These are phyloP conservation scores for Phragmatobia fuliginosa DNA, from an alignment of 2,888 invertebrate species.

Conservation along the genomic window DNA sequence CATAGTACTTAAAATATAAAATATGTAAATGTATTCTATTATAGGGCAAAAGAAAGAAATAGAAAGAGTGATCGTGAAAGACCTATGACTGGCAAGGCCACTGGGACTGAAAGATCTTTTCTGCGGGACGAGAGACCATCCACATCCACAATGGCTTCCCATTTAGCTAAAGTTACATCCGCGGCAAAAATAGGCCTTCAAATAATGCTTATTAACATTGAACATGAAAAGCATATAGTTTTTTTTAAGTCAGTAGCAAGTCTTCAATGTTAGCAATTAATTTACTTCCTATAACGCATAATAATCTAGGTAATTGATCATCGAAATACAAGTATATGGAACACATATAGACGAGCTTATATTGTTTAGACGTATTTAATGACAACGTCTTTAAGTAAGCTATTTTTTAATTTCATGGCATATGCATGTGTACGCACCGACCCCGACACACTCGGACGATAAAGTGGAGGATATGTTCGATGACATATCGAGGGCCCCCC, in stretches of 20 bases:
- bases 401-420: not conserved
- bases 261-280: too few species aligned
- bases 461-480: too few species aligned
- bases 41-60: not conserved
- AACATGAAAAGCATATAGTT: not conserved
- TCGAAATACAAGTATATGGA: too few species aligned
- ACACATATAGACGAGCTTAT: too few species aligned
- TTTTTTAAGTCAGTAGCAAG: not conserved
- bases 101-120: too few species aligned
- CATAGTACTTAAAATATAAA: not conserved
- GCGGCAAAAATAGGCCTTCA: not conserved
- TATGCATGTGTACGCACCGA: too few species aligned
- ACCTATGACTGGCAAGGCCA: too few species aligned
- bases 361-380: not conserved
- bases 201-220: not conserved
- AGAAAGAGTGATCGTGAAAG: not conserved
- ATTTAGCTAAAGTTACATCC: not conserved
- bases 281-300: too few species aligned
- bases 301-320: too few species aligned
- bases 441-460: too few species aligned
- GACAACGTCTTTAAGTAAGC: not conserved
- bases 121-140: not conserved
- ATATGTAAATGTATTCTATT: not conserved
- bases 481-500: too few species aligned
- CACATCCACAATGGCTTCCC: not conserved